A percentile compares a stretch with the other conserved stretches of the same genome.
These are phyloP conservation scores for Paracyclopina nana DNA, from an alignment of 1,140 invertebrate species.

Conservation along the genomic window DNA sequence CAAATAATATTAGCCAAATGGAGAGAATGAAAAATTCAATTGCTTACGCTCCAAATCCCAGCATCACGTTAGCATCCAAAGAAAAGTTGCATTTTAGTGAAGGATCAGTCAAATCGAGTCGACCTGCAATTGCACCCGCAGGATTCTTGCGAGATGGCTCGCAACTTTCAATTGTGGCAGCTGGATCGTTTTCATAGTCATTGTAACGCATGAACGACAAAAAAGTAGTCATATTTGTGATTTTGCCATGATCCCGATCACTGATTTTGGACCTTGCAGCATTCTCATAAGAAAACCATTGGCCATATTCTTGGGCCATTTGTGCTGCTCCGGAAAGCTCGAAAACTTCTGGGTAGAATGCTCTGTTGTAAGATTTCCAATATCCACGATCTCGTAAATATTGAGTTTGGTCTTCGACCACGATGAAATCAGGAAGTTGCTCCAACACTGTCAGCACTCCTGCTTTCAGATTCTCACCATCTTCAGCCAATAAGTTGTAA, in stretches of 20 bases:
- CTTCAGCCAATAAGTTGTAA: slow-evolving; percentile 39
- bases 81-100: too few relatives aligned
- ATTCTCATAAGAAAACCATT: slow-evolving; percentile 45
- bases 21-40: slow-evolving; percentile 33
- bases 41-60: too few relatives aligned
- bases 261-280: slow-evolving; percentile 42
- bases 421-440: slow-evolving; percentile 49
- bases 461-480: slow-evolving; percentile 23
- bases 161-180: slow-evolving; percentile 42
- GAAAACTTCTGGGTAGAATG: slow-evolving; percentile 45
- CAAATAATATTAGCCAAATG: slow-evolving; percentile 35
- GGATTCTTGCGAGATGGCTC: slow-evolving; percentile 46
- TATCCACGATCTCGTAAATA: slow-evolving; percentile 42
- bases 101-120: slow-evolving; percentile 46
- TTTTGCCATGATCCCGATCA: slow-evolving; percentile 33
- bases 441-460: slow-evolving; percentile 51
- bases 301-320: slow-evolving; percentile 38
- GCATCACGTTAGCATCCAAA: too few relatives aligned
- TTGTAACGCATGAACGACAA: slow-evolving; percentile 47
- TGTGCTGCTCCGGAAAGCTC: slow-evolving; percentile 34
- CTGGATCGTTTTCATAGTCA: slow-evolving; percentile 44
- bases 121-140: slow-evolving; percentile 47
- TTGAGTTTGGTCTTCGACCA: slow-evolving; percentile 44
- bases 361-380: slow-evolving; percentile 57
- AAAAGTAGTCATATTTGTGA: slow-evolving; percentile 35